phyloP scores from a whole-genome alignment of 2,113 vertebrate genomes.

The Aegypius monachus region DNA sequence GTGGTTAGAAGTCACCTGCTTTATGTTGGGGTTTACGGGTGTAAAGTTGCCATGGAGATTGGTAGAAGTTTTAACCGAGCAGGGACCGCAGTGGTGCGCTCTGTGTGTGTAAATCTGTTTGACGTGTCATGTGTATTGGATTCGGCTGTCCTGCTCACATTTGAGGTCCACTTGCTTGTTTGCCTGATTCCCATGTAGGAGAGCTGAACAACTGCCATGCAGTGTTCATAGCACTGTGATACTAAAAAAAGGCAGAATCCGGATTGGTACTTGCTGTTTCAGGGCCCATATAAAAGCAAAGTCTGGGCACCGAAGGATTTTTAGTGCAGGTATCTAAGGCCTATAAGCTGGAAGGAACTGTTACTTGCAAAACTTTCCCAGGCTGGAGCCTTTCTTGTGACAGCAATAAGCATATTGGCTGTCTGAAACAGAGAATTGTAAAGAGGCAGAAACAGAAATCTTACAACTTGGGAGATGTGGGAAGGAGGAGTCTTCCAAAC shows the following conservation, averaged over 20 bases:
- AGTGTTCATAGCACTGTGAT: background rate
- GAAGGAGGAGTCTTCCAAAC: background rate
- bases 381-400: background rate
- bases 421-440: background rate
- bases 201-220: background rate
- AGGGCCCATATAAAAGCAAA: background rate
- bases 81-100: background rate
- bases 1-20: background rate
- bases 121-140: background rate
- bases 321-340: background rate
- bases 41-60: conserved; percentile 11
- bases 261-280: background rate
- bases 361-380: background rate
- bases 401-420: background rate
- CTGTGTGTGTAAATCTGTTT: background rate
- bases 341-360: background rate
- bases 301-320: background rate
- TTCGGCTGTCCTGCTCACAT: background rate
- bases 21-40: background rate
- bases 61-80: background rate
- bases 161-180: background rate
- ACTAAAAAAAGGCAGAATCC: background rate
- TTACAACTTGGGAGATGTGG: background rate
- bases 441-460: background rate
- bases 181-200: background rate